A percentile compares a stretch with the other conserved stretches of the same genome.
phyloP scores from a whole-genome alignment of 2,888 invertebrate species.

The Xanthia icteritia region DNA sequence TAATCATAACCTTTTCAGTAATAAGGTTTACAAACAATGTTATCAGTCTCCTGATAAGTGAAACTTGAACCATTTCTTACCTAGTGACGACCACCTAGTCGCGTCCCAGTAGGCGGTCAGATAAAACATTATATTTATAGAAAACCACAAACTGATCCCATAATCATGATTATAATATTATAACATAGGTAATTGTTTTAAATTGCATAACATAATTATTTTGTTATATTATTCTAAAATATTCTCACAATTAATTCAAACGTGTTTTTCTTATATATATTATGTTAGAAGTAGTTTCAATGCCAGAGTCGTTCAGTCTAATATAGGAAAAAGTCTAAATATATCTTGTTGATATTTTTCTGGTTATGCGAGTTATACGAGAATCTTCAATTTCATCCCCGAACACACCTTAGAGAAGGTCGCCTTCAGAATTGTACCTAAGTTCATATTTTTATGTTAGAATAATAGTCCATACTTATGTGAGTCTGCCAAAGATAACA shows the following conservation, averaged over 20 bases:
- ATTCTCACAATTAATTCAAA: background rate
- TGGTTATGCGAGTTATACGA: slow-evolving; percentile 5
- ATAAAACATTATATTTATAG: too few species aligned
- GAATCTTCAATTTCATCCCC: slow-evolving; percentile 3
- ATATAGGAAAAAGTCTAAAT: slow-evolving; percentile 33
- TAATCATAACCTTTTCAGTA: slow-evolving; percentile 2
- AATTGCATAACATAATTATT: too few species aligned
- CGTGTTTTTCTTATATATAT: background rate
- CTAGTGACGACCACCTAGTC: too few species aligned
- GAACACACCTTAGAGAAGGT: background rate
- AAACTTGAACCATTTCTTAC: background rate
- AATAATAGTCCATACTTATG: background rate
- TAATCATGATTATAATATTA: too few species aligned
- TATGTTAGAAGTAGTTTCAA: background rate
- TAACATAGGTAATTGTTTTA: too few species aligned
- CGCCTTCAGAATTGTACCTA: background rate
- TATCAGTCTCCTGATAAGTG: background rate
- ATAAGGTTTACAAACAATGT: background rate
- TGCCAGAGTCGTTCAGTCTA: background rate
- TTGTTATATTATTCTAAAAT: too few species aligned
- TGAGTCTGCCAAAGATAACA: slow-evolving; percentile 12
- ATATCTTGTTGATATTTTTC: slow-evolving; percentile 17
- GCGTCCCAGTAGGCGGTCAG: too few species aligned
- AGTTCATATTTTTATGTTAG: background rate
- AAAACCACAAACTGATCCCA: too few species aligned